phyloP scores from a whole-genome alignment of 53 echinoderm and acorn worm genomes.

The Apostichopus leukothele region DNA sequence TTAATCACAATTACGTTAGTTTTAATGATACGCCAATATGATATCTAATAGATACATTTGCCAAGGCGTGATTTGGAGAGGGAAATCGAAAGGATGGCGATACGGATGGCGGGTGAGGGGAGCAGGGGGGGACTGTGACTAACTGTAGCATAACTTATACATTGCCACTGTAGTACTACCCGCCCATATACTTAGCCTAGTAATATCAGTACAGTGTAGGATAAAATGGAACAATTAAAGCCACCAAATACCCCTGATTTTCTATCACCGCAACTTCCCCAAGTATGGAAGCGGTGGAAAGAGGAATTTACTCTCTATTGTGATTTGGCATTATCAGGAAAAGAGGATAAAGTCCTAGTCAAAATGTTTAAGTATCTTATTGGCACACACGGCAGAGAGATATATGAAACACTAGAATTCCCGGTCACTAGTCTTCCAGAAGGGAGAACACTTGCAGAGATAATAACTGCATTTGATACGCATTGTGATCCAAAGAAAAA shows the following conservation, averaged over 20 bases:
- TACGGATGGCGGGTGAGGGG: no score
- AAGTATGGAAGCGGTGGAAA: constrained; percentile 46
- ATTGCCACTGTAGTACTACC: not conserved
- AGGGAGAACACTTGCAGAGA: constrained; percentile 16
- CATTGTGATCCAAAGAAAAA: constrained; percentile 51
- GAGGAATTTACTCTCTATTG: constrained; percentile 39
- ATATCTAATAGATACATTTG: no score
- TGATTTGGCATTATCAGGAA: constrained; percentile 17
- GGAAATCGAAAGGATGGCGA: no score
- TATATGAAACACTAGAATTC: constrained; percentile 31
- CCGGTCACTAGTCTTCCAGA: not conserved
- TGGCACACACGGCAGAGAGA: constrained; percentile 27
- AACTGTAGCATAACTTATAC: no score
- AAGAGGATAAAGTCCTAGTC: constrained; percentile 4
- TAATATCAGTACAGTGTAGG: no score
- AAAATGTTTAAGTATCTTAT: constrained; percentile 54
- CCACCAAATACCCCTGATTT: constrained; percentile 7
- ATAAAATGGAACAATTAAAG: constrained; percentile 3
- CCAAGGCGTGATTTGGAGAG: no score
- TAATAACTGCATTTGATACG: constrained; percentile 45
- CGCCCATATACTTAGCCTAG: not conserved
- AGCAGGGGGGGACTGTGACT: no score
- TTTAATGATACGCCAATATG: no score
- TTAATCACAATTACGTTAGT: no score
- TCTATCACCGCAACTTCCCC: not conserved